phyloP scores from a whole-genome alignment of 2,113 vertebrate genomes.

The Corythornis cristatus region DNA sequence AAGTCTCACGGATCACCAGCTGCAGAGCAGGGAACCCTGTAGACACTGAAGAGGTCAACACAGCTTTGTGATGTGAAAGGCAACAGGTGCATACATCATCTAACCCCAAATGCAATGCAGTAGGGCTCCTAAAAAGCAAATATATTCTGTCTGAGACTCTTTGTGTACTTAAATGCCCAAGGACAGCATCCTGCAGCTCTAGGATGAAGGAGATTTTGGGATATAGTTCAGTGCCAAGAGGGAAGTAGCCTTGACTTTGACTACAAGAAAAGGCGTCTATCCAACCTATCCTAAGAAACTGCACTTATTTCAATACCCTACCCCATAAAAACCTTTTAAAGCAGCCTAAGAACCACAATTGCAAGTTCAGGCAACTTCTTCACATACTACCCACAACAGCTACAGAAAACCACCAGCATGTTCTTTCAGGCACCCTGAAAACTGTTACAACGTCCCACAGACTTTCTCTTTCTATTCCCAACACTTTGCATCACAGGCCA shows the following conservation, averaged over 20 bases:
- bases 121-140: background rate
- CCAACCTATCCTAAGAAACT: background rate
- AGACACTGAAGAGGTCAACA: background rate
- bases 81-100: fast-evolving
- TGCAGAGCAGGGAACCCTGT: background rate
- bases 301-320: background rate
- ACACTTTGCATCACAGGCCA: fast-evolving
- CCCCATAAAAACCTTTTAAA: background rate
- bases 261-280: background rate
- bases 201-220: background rate
- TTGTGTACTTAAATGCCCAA: too few species aligned
- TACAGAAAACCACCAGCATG: fast-evolving
- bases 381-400: background rate
- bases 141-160: too few species aligned
- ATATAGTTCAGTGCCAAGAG: fast-evolving
- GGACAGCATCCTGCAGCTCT: background rate
- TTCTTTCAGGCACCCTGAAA: background rate
- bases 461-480: too few species aligned
- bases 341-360: background rate
- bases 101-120: background rate
- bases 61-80: background rate
- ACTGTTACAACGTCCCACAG: fast-evolving
- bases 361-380: fast-evolving
- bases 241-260: background rate
- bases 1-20: background rate